A percentile compares a stretch with the other conserved stretches of the same genome.
Conservation (phyloP, 2,113 vertebrate genomes). For the Bujurquina vittata region DNA sequence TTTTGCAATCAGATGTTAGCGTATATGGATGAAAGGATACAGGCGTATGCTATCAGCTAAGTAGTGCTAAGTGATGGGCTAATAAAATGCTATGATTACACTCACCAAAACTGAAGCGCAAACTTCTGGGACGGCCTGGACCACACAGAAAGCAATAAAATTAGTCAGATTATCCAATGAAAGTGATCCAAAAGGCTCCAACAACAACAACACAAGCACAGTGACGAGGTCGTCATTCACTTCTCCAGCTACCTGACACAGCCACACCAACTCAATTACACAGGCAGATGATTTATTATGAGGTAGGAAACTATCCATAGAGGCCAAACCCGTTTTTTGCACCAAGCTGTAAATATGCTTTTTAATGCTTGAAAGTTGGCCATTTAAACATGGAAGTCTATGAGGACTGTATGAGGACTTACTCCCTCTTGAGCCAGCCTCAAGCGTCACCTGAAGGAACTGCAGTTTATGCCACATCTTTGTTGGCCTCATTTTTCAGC, state of each 20-base stretch:
- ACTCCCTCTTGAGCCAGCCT: not conserved
- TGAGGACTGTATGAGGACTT: no score
- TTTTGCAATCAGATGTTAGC: not conserved
- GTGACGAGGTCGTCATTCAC: not conserved
- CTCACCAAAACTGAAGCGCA: not conserved
- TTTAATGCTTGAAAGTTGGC: no score
- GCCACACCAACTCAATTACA: not conserved
- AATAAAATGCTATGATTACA: not conserved
- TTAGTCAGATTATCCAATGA: not conserved
- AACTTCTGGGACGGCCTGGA: not conserved
- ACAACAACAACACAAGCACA: not conserved
- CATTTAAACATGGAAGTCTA: not conserved
- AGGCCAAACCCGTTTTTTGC: no score
- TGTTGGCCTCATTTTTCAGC: not conserved
- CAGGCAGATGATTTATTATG: not conserved
- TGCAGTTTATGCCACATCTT: not conserved
- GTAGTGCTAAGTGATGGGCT: not conserved
- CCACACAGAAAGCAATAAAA: not conserved
- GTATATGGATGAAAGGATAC: not conserved
- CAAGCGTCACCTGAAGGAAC: not conserved
- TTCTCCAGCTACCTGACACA: not conserved
- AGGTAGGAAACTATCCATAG: not conserved
- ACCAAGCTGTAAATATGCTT: no score
- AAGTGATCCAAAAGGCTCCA: not conserved
- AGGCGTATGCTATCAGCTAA: not conserved